Evolutionary conservation across 2,113 vertebrate species (phyloP), one percentile per base, ranked within the genome.

Genomic region (Serilophus lunatus): DNA sequence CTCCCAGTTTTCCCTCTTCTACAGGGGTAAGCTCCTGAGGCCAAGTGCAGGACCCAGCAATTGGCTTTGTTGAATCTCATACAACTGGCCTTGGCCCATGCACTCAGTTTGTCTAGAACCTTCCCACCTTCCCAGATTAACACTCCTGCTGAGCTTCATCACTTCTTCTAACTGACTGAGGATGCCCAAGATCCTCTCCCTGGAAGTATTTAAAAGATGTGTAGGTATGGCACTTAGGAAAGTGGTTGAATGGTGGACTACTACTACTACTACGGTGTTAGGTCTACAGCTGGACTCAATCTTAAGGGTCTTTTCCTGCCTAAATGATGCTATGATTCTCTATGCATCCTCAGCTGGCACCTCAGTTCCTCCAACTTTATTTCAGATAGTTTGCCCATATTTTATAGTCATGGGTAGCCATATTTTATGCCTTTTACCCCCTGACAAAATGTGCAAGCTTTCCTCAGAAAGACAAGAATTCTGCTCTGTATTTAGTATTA

Each of bases 351-450:
- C 15, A 44, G 2, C 15, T n/a, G 40, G 59, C 59, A 35, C 38
- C 19, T 71, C 51, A 33, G 20, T 35, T 45, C 19, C 53, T 60
- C 22, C 18, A 76, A 33, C 25, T 13, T 16, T 69, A 11, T 61
- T 87, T 63, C 19, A 42, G 35, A 7, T 5, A 25, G 45, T 4
- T 8, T 60, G n/a, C 26, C n/a, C 0, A 0, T 31, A 4, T 31
- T 20, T 13, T 10, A 3, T n/a, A 25, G 4, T 12, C 14, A 23
- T 7, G 5, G 3, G 25, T 29, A 80, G 18, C 24, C 44, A 29
- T 6, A 18, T 60, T 57, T 78, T 44, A 44, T 25, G 8, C 6
- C 9, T 49, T n/a, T 36, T 50, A 10, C 15, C 49, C 9, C 26
- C 17, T 7, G 40, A 51, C 4, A 38, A 18, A 14, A 60, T 13